Percentiles rank a stretch among this genome's conserved stretches.
Conservation (phyloP, 2,888 invertebrate species). For the Pseudanteris insignis region DNA sequence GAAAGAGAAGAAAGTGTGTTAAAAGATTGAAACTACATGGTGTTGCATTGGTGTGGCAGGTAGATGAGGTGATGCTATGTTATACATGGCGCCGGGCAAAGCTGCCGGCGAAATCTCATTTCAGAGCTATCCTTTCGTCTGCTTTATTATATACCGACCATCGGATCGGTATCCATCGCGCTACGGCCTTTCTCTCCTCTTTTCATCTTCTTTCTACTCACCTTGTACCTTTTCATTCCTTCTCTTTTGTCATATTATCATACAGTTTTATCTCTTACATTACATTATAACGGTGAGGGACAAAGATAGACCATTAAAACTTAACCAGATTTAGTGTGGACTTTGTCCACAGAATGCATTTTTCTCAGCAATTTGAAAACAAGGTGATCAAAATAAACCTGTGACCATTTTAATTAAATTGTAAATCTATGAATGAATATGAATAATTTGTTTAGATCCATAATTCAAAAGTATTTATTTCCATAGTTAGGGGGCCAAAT, state of each 20-base stretch:
- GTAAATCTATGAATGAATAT: no score
- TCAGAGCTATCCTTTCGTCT: constrained; percentile 55
- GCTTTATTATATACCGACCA: constrained; percentile 50
- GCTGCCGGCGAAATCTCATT: constrained; percentile 55
- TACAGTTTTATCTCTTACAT: constrained; percentile 18
- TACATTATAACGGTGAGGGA: constrained; percentile 37
- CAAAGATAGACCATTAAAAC: constrained; percentile 10
- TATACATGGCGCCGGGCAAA: constrained; percentile 57
- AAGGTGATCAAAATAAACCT: no score
- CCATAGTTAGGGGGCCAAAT: no score
- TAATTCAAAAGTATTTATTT: no score
- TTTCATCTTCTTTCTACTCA: constrained; percentile 26
- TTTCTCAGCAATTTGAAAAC: no score
- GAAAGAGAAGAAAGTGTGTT: constrained; percentile 43
- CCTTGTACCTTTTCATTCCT: constrained; percentile 23
- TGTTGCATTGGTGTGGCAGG: constrained; percentile 46
- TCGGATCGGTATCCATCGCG: constrained; percentile 48
- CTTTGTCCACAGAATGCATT: constrained; percentile 43
- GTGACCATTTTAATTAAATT: no score
- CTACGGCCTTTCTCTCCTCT: constrained; percentile 40
- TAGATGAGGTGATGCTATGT: constrained; percentile 64
- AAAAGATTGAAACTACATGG: constrained; percentile 45
- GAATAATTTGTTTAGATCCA: no score
- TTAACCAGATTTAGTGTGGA: constrained; percentile 44
- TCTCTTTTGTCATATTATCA: constrained; percentile 19